Conservation (phyloP, 1,140 invertebrate species). For the Anastrepha obliqua region DNA sequence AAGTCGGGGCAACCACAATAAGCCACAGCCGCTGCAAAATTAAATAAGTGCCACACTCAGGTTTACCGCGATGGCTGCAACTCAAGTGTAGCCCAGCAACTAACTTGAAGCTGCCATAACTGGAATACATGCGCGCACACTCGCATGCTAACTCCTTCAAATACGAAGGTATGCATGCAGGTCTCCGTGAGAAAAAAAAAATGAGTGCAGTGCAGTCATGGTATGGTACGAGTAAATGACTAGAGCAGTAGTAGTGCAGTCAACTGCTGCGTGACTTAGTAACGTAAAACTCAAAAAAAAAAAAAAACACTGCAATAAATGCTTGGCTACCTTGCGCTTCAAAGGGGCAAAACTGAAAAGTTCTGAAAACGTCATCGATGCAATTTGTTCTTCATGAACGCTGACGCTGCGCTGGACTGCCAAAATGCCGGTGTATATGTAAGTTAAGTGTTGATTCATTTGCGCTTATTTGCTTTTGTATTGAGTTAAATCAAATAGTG, state of each 20-base stretch:
- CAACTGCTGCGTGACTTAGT: background rate
- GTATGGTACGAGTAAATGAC: too few species aligned
- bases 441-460: background rate
- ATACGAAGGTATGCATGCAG: too few species aligned
- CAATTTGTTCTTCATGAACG: conserved; percentile 38
- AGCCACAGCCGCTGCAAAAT: conserved; percentile 19
- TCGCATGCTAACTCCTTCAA: too few species aligned
- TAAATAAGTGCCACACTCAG: conserved; percentile 45
- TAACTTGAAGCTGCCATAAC: background rate
- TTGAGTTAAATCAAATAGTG: background rate
- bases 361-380: conserved; percentile 26
- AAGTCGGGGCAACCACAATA: background rate
- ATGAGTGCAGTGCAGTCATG: background rate
- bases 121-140: background rate
- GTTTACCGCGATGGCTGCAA: background rate
- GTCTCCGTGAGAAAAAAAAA: background rate
- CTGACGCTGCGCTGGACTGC: background rate
- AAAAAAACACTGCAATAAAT: too few species aligned
- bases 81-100: background rate
- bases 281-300: too few species aligned
- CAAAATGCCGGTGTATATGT: background rate
- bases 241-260: background rate
- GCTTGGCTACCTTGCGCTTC: background rate
- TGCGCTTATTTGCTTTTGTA: background rate
- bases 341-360: background rate